Conservation (phyloP, 2,113 vertebrate species). For the Anoplopoma fimbria region DNA sequence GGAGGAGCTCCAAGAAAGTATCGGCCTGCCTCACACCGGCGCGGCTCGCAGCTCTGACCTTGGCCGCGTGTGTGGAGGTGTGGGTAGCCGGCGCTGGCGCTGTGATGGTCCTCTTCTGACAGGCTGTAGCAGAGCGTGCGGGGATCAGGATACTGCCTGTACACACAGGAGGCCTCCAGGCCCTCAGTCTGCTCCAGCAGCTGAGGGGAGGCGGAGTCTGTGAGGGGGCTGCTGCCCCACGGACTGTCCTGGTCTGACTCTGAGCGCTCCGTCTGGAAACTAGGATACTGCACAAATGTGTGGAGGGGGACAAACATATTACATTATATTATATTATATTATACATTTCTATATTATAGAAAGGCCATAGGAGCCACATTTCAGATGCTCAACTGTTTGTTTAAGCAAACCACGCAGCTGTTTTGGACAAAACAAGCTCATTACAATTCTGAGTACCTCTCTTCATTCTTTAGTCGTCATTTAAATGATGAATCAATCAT, state of each 20-base stretch:
- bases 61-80: constrained; percentile 78
- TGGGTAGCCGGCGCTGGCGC: constrained; percentile 81
- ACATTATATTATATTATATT: too few relatives aligned
- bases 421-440: background rate
- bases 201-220: constrained; percentile 91
- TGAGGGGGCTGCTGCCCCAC: constrained; percentile 94
- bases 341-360: background rate
- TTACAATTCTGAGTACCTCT: too few relatives aligned
- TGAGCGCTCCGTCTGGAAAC: constrained; percentile 92
- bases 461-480: too few relatives aligned
- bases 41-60: constrained; percentile 89
- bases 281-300: constrained; percentile 86
- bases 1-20: constrained; percentile 93
- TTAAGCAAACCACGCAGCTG: background rate
- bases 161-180: constrained; percentile 89
- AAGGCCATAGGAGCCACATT: background rate
- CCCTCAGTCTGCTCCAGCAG: constrained; percentile 89
- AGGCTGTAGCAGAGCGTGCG: constrained; percentile 88
- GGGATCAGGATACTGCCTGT: constrained; percentile 89
- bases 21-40: constrained; percentile 92
- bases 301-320: background rate
- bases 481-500: background rate
- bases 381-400: background rate
- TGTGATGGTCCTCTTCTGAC: constrained; percentile 81
- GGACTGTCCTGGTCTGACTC: constrained; percentile 96